A percentile compares a stretch with the other conserved stretches of the same genome.
Conservation (phyloP, 1,140 invertebrate genomes). For the Musca vetustissima region DNA sequence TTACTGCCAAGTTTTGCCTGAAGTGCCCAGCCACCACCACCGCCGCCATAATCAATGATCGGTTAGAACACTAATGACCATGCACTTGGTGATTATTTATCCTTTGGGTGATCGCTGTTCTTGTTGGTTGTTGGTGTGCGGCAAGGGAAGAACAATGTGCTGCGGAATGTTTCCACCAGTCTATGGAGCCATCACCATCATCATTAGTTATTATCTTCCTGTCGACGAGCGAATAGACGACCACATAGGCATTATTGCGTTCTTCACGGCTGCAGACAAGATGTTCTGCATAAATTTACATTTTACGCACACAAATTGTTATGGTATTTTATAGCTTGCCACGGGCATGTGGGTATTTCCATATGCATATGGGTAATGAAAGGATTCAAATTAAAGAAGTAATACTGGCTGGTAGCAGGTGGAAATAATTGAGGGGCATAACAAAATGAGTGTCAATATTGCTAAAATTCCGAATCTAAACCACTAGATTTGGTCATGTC, state of each 20-base stretch:
- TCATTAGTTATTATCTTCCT: slow-evolving; percentile 9
- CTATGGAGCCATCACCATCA: slow-evolving; percentile 18
- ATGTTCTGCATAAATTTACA: slow-evolving; percentile 31
- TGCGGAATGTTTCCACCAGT: slow-evolving; percentile 1
- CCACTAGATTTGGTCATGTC: too few species aligned
- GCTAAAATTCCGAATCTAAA: too few species aligned
- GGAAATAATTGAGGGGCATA: too few species aligned
- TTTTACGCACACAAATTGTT: slow-evolving; percentile 27
- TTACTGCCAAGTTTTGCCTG: too few species aligned
- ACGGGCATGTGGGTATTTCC: slow-evolving; percentile 20
- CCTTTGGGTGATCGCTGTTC: neutral
- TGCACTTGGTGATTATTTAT: slow-evolving; percentile 14
- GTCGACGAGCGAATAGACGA: neutral
- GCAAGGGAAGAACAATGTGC: neutral
- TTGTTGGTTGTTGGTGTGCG: neutral
- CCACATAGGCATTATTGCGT: slow-evolving; percentile 11
- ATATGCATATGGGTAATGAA: neutral
- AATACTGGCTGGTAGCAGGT: too few species aligned
- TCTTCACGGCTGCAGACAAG: slow-evolving; percentile 26
- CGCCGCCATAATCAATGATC: too few species aligned
- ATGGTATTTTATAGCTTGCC: slow-evolving; percentile 13
- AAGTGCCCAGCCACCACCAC: too few species aligned
- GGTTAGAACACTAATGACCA: neutral
- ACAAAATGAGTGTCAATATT: too few species aligned
- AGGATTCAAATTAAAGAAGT: too few species aligned